Base-by-base conservation (phyloP, 64 coral and sea anemone species). In the Montipora cactus region DNA sequence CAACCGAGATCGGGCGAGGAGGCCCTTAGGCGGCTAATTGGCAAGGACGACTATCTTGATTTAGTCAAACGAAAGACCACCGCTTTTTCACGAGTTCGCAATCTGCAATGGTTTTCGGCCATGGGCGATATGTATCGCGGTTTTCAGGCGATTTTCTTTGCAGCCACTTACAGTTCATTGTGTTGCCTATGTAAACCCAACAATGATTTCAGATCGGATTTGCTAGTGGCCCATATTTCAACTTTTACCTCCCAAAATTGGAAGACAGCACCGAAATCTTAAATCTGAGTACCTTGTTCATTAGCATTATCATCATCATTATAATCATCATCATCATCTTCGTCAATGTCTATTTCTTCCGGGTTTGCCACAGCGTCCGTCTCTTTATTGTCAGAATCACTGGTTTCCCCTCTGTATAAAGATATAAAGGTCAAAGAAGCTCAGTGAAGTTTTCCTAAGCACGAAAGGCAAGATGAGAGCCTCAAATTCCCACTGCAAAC, bases 271-370 rank as follows among this genome's bases (percentile, higher is more conserved):
- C 37, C 37, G 37, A 12, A 18, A 57, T 69, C 10, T 51, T 7
- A 11, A 47, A 49, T 19, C 52, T 12, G 66, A 55, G 28, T 81
- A 23, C 81, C 88, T 75, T 28, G 44, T 87, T 80, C 78, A 78
- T 77, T 80, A 19, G 80, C 85, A 8, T 37, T 37, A 37, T 90
- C 81, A 18, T 87, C 82, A 16, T 94, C 93, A 14, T 95, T 90
- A 1, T 98, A n/a, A n/a, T n/a, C 96, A n/a, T 95, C 96, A 5
- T 98, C 94, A 0, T 98, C 97, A 44, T 98, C 97, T 2, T 98
- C 97, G 74, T 99, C 98, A 76, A 99, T 96, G 7, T 96, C 95
- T 49, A 99, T 99, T 75, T 99, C 98, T 74, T 99, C 98, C 22
- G 98, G 98, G 78, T 99, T 99, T 9, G 92, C 76, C 19, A 95